Conservation (phyloP, 2,888 invertebrate species). For the Malacosoma neustria region DNA sequence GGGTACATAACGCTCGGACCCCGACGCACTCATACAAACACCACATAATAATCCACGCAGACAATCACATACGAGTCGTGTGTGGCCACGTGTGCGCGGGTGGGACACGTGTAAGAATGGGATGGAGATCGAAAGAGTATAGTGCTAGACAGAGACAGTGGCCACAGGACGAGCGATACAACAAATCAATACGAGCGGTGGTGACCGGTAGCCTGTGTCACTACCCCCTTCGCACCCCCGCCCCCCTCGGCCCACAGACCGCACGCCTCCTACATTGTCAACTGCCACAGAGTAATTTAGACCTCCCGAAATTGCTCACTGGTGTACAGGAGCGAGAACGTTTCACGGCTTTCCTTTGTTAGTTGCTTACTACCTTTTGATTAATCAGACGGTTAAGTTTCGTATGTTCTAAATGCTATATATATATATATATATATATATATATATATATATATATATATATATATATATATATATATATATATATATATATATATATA, state of each 20-base stretch:
- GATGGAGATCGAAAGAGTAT: constrained; percentile 13
- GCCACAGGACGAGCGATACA: constrained; percentile 75
- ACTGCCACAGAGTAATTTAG: constrained; percentile 58
- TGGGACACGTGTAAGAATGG: constrained; percentile 47
- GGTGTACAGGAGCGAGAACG: constrained; percentile 17
- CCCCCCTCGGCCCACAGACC: constrained; percentile 43
- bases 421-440: no score
- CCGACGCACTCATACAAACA: constrained; percentile 46
- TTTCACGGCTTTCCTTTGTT: constrained; percentile 23
- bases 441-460: no score
- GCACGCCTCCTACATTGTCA: constrained; percentile 71
- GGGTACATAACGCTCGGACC: constrained; percentile 63
- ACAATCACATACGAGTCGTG: constrained; percentile 40
- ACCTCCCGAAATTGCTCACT: constrained; percentile 35
- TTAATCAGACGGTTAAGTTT: no score
- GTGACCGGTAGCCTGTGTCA: constrained; percentile 76
- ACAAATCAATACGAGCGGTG: constrained; percentile 76
- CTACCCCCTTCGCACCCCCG: constrained; percentile 40
- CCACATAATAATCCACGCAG: constrained; percentile 40
- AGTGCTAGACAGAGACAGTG: constrained; percentile 51
- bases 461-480: no score
- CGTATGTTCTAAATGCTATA: no score
- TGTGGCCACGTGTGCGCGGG: constrained; percentile 57
- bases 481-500: no score
- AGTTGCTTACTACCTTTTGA: no score